These are phyloP conservation scores for Drosophila watanabei DNA, from an alignment of 1,140 invertebrate species.

Conservation along the genomic window DNA sequence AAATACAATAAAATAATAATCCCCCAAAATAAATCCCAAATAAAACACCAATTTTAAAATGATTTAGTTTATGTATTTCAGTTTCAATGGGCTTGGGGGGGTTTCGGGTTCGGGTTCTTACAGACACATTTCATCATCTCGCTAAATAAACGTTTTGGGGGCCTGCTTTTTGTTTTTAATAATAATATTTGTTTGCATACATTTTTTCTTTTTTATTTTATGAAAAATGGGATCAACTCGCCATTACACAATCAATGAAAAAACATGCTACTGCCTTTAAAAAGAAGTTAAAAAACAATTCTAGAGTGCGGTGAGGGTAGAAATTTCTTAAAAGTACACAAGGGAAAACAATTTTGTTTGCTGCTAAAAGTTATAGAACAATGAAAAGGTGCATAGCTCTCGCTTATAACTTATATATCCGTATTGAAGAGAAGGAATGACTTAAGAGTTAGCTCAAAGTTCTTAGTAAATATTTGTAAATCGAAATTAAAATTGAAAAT, in stretches of 20 bases:
- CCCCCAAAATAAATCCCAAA: neutral
- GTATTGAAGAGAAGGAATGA: constrained; percentile 74
- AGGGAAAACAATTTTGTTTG: constrained; percentile 29
- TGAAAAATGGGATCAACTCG: constrained; percentile 18
- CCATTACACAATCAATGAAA: constrained; percentile 41
- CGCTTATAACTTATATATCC: constrained; percentile 69
- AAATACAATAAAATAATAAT: no score
- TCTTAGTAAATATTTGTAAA: constrained; percentile 67
- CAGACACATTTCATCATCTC: constrained; percentile 32
- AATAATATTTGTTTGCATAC: constrained; percentile 47
- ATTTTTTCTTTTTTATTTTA: constrained; percentile 38
- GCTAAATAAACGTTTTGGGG: constrained; percentile 18
- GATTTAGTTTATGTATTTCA: constrained; percentile 49
- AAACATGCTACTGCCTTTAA: constrained; percentile 44
- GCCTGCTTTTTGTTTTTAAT: constrained; percentile 1
- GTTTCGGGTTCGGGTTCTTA: neutral
- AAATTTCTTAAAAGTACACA: constrained; percentile 36
- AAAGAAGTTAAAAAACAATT: constrained; percentile 24
- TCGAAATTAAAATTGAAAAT: constrained; percentile 48
- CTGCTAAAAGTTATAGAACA: constrained; percentile 9
- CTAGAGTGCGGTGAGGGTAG: neutral
- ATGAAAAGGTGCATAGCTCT: constrained; percentile 44
- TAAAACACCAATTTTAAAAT: constrained; percentile 23
- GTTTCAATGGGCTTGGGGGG: constrained; percentile 28
- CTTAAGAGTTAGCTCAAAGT: constrained; percentile 82